Evolutionary conservation across 2,113 vertebrate species (phyloP), one percentile per base, ranked within the genome.

Genomic region (Pica pica): DNA sequence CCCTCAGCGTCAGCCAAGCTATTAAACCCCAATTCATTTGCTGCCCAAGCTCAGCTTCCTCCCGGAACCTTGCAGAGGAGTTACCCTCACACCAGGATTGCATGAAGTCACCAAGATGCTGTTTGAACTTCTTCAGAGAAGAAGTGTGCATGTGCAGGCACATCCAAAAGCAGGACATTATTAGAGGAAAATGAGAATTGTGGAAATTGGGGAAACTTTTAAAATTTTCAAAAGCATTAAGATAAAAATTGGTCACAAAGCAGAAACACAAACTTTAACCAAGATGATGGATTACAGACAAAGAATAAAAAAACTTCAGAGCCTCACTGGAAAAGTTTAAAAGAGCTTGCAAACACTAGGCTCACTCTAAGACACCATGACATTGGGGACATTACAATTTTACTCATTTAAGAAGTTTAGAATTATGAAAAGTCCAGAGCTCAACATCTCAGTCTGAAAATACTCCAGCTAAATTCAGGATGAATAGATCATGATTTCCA

Each of bases 401-500:
- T 50, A 79, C 27, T 42, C 13, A 9, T 61, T 92, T 67, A 63
- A 49, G 21, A 56, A 49, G 37, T 52, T 79, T 26, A 94, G 37
- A 95, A 78, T 24, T 44, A 74, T 2, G 4, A 65, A 39, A 89
- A n/a, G 11, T 35, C 69, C 42, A 65, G 68, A 75, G 22, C 31
- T 81, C 46, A 37, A 31, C 0, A 1, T 23, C n/a, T 70, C 2
- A 2, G 6, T 30, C 27, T 56, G 33, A 80, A 93, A 94, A 90
- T 5, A 12, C 35, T 59, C 69, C 79, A 56, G 35, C 28, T 75
- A 81, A 53, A 27, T 81, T 53, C 13, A 33, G 16, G 19, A 87
- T 18, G 6, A 83, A 73, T 1, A 46, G 82, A 87, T 52, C 0
- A 1, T 0, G 0, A 59, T n/a, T 75, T 64, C 41, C 33, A 91